Conservation (phyloP, 2,888 invertebrate genomes). For the Andrena trimmerana region DNA sequence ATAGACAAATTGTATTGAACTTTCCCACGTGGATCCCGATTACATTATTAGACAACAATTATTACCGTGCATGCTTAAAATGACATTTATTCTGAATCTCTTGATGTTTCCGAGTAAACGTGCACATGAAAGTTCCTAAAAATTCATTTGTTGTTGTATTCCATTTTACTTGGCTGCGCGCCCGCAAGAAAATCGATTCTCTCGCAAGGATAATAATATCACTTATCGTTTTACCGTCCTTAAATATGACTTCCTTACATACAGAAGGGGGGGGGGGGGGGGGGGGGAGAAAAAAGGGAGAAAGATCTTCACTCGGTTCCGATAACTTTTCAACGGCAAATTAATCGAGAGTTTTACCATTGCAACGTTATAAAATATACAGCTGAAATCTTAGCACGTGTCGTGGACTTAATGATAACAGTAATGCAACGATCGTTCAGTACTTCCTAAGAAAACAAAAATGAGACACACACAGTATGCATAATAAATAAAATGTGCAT, state of each 20-base stretch:
- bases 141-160: slow-evolving; percentile 39
- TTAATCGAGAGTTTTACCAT: slow-evolving; percentile 35
- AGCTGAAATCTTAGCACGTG: slow-evolving; percentile 37
- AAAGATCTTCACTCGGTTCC: slow-evolving; percentile 28
- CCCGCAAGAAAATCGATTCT: slow-evolving; percentile 39
- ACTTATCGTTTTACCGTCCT: slow-evolving; percentile 40
- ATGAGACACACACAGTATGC: slow-evolving; percentile 22
- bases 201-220: slow-evolving; percentile 42
- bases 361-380: slow-evolving; percentile 49
- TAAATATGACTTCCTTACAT: slow-evolving; percentile 52
- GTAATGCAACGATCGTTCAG: slow-evolving; percentile 34
- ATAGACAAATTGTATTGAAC: slow-evolving; percentile 36
- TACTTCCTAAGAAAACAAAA: slow-evolving; percentile 23
- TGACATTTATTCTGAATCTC: slow-evolving; percentile 42
- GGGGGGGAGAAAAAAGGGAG: slow-evolving; percentile 12
- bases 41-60: slow-evolving; percentile 57
- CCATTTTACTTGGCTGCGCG: slow-evolving; percentile 40
- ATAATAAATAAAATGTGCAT: slow-evolving; percentile 59
- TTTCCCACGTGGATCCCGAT: slow-evolving; percentile 55
- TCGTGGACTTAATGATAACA: slow-evolving; percentile 29
- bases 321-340: slow-evolving; percentile 21
- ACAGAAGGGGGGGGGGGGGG: slow-evolving; percentile 5
- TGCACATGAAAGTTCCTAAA: slow-evolving; percentile 59
- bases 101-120: slow-evolving; percentile 45
- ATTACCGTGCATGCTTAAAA: slow-evolving; percentile 45